A percentile compares a stretch with the other conserved stretches of the same genome.
phyloP scores from a whole-genome alignment of 2,113 vertebrate genomes.

The Baryphthengus martii region DNA sequence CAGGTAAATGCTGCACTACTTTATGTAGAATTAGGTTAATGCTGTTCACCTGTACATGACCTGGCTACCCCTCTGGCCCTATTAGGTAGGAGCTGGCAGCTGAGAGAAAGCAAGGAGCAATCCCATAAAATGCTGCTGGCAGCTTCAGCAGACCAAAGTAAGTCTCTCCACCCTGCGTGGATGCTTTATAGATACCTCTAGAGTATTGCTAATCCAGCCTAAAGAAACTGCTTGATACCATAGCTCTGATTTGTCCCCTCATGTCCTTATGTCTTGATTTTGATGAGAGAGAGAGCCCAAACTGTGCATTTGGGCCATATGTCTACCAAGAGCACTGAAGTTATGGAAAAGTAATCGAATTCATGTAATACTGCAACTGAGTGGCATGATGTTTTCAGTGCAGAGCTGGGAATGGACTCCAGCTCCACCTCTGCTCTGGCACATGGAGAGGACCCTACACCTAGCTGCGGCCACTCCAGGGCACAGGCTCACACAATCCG shows the following conservation, averaged over 20 bases:
- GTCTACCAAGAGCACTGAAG: not conserved
- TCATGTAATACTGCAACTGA: fast-evolving
- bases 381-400: not conserved
- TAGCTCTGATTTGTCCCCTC: not conserved
- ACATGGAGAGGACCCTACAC: not conserved
- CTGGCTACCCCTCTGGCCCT: not conserved
- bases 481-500: fast-evolving
- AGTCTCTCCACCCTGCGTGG: fast-evolving
- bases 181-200: not conserved
- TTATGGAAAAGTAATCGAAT: not conserved
- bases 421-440: not conserved
- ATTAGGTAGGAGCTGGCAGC: not conserved
- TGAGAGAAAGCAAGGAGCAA: not conserved
- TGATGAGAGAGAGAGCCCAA: not conserved
- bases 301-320: not conserved
- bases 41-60: not conserved
- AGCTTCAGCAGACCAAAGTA: not conserved
- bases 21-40: not conserved
- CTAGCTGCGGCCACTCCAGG: fast-evolving
- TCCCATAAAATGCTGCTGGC: not conserved
- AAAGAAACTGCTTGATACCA: not conserved
- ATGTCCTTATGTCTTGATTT: not conserved
- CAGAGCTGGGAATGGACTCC: not conserved
- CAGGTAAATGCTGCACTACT: not conserved
- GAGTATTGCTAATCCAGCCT: not conserved